These are phyloP conservation scores for Drosophila auraria DNA, from an alignment of 1,140 invertebrate genomes.

Conservation along the genomic window DNA sequence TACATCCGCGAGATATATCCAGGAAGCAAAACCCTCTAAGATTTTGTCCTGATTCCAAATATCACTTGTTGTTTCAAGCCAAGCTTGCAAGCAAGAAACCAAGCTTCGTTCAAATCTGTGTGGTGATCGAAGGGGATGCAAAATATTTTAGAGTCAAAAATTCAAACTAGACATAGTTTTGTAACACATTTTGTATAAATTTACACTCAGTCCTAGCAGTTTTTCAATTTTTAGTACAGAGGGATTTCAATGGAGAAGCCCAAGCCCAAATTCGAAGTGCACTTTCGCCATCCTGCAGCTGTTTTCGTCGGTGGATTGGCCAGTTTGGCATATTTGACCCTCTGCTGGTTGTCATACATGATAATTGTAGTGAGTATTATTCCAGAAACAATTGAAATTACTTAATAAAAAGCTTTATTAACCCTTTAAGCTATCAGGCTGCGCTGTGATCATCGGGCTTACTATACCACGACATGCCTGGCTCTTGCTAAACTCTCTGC, in stretches of 20 bases:
- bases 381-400: background rate
- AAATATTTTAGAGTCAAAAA: background rate
- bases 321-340: background rate
- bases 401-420: too few species aligned
- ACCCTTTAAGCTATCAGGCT: background rate
- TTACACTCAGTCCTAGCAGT: background rate
- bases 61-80: background rate
- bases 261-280: background rate
- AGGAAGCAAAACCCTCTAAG: background rate
- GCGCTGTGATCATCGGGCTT: background rate
- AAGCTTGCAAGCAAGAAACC: background rate
- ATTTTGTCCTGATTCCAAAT: background rate
- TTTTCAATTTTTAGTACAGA: background rate
- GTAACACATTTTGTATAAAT: too few species aligned
- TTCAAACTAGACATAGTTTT: background rate
- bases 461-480: background rate
- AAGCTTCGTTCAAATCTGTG: background rate
- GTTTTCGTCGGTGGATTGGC: background rate
- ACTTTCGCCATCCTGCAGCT: background rate
- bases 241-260: background rate
- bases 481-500: background rate
- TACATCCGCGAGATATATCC: background rate
- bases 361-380: background rate
- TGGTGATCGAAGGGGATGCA: background rate
- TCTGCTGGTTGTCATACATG: background rate